phyloP scores from a whole-genome alignment of 2,888 invertebrate species.

The Caenorhabditis afra region DNA sequence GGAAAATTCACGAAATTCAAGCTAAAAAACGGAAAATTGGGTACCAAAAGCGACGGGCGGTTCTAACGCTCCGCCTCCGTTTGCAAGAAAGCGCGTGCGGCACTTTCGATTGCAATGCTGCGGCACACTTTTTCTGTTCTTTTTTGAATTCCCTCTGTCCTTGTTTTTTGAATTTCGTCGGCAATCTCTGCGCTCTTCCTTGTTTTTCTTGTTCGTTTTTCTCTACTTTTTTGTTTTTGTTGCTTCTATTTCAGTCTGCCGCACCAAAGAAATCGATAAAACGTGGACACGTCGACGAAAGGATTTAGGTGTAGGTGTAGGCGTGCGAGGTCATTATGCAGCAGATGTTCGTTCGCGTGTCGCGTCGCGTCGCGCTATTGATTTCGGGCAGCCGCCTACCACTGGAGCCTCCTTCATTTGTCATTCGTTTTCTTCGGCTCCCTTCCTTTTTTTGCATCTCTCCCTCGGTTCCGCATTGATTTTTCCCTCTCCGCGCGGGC shows the following conservation, averaged over 20 bases:
- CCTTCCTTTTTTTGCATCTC: too few relatives aligned
- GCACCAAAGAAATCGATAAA: too few relatives aligned
- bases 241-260: neutral
- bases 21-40: conserved; percentile 29
- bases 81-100: conserved; percentile 18
- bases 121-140: conserved; percentile 15
- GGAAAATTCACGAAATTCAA: conserved; percentile 4
- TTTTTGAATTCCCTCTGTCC: neutral
- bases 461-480: conserved; percentile 11
- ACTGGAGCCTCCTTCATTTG: neutral
- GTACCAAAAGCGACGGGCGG: conserved; percentile 49
- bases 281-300: too few relatives aligned
- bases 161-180: conserved; percentile 4
- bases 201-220: conserved; percentile 7
- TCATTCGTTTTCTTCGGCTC: conserved; percentile 5
- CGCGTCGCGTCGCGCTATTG: neutral
- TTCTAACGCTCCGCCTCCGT: conserved; percentile 37
- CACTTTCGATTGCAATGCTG: conserved; percentile 15
- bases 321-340: too few relatives aligned
- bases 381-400: neutral
- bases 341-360: neutral
- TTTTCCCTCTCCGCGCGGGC: neutral
- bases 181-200: neutral
- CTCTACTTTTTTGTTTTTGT: neutral
- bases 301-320: too few relatives aligned